Evolutionary conservation across 1,140 invertebrate species (phyloP).

Genomic region (Gyrodactylus bullatarudis): DNA sequence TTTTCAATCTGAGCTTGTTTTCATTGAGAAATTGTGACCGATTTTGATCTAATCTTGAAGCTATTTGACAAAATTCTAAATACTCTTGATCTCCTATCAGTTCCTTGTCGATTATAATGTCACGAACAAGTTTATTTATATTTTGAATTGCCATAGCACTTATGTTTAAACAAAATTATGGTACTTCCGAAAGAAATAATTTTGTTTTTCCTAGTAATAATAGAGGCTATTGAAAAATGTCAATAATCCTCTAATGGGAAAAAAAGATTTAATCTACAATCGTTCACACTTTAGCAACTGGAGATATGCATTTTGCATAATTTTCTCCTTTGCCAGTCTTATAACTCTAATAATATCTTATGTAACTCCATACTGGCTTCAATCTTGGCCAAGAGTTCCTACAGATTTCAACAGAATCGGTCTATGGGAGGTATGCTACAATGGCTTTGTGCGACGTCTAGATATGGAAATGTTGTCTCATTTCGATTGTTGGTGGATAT

Average conservation of each 20-base stretch:
- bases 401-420: slow-evolving; percentile 65
- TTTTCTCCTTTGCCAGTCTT: slow-evolving; percentile 12
- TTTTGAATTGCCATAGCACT: background rate
- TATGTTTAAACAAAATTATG: background rate
- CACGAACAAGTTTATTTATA: background rate
- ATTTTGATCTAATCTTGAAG: background rate
- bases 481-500: slow-evolving; percentile 63
- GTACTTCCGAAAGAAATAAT: too few species aligned
- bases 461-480: slow-evolving; percentile 62
- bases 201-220: too few species aligned
- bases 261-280: background rate
- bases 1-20: background rate
- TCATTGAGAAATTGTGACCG: background rate
- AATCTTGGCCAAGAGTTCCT: slow-evolving; percentile 58
- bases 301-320: background rate
- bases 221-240: background rate
- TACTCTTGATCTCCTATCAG: background rate
- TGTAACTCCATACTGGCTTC: slow-evolving; percentile 71
- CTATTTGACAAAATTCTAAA: background rate
- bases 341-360: slow-evolving; percentile 40
- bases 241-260: background rate
- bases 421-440: slow-evolving; percentile 80
- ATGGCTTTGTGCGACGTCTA: slow-evolving; percentile 50
- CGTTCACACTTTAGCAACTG: background rate
- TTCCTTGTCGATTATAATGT: too few species aligned